phyloP scores from a whole-genome alignment of 2,797 vertebrate genomes.

The Percopsis omiscomaycus region DNA sequence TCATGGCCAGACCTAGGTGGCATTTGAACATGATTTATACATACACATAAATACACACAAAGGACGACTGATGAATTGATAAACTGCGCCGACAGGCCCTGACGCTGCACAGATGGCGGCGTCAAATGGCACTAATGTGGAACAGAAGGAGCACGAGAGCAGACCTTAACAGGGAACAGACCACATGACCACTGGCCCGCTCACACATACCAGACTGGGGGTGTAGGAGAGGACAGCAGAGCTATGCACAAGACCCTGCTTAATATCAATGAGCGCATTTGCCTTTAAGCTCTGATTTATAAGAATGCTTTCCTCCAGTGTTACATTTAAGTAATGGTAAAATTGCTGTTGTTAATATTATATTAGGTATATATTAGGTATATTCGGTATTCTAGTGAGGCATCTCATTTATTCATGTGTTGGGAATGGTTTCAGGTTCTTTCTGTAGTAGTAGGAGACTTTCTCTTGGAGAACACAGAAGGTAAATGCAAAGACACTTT shows the following conservation, averaged over 20 bases:
- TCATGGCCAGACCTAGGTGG: too few relatives aligned
- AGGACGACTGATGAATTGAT: too few relatives aligned
- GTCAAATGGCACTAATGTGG: constrained; percentile 12
- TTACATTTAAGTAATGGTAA: too few relatives aligned
- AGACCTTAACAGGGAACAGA: constrained; percentile 9
- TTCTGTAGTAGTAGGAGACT: too few relatives aligned
- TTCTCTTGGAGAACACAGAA: too few relatives aligned
- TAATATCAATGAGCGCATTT: not conserved
- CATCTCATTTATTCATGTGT: too few relatives aligned
- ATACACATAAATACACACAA: not conserved
- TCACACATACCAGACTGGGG: constrained; percentile 6
- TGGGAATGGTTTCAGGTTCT: not conserved
- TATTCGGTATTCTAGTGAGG: too few relatives aligned
- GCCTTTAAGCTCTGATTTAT: too few relatives aligned
- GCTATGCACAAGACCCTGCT: not conserved
- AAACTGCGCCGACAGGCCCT: not conserved
- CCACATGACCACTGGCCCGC: not conserved
- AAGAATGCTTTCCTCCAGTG: too few relatives aligned
- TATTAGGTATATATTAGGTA: too few relatives aligned
- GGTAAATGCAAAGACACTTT: too few relatives aligned
- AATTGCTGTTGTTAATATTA: too few relatives aligned
- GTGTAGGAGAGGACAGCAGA: constrained; percentile 3
- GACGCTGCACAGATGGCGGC: constrained; percentile 2
- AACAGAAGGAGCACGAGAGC: constrained; percentile 4
- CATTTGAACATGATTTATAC: not conserved